A percentile compares a stretch with the other conserved stretches of the same genome.
Evolutionary conservation across 2,888 invertebrate species (phyloP).

Genomic region (Scotopteryx bipunctaria): DNA sequence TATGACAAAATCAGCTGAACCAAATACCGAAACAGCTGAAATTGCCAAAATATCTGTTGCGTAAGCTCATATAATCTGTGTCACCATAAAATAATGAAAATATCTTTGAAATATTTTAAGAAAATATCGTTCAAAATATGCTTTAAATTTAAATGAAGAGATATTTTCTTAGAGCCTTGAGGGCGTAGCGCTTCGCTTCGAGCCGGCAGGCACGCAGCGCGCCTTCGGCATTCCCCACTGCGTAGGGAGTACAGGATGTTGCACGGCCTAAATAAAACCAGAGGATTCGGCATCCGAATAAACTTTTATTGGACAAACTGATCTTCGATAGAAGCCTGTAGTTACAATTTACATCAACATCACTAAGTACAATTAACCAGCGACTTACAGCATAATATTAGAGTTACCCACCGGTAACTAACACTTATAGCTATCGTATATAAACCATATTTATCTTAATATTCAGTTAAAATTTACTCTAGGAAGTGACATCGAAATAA

Average conservation of each 20-base stretch:
- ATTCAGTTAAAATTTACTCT: conserved; percentile 45
- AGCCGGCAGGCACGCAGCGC: not conserved
- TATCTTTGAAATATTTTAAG: not conserved
- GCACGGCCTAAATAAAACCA: conserved; percentile 60
- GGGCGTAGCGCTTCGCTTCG: not conserved
- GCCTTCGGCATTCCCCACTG: too few relatives aligned
- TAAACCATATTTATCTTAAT: conserved; percentile 24
- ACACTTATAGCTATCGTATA: conserved; percentile 32
- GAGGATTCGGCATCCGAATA: conserved; percentile 69
- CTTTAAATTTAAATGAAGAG: not conserved
- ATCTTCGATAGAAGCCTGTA: conserved; percentile 60
- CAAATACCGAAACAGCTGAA: too few relatives aligned
- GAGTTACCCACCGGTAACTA: conserved; percentile 38
- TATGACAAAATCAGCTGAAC: too few relatives aligned
- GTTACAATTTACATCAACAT: conserved; percentile 71
- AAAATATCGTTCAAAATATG: not conserved
- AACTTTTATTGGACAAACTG: conserved; percentile 79
- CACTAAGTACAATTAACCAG: conserved; percentile 69
- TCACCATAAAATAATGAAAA: not conserved
- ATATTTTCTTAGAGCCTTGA: too few relatives aligned
- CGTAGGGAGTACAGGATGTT: too few relatives aligned
- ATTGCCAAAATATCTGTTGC: too few relatives aligned
- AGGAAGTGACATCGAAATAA: conserved; percentile 71
- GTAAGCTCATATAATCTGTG: too few relatives aligned
- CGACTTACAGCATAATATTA: conserved; percentile 39